Conservation (phyloP, 2,888 invertebrate genomes). For the Eremobia ochroleuca region DNA sequence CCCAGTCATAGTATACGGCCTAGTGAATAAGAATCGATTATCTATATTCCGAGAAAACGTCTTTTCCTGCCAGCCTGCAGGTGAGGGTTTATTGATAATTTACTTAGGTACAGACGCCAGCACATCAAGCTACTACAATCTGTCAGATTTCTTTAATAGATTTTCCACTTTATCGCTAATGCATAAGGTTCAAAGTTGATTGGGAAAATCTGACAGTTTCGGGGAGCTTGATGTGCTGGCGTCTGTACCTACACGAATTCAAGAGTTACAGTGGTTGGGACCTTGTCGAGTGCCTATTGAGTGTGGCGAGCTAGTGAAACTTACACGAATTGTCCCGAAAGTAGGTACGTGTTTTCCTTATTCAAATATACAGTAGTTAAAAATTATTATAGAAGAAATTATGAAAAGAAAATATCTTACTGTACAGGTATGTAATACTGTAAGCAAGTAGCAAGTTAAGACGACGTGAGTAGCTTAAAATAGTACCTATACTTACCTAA, state of each 20-base stretch:
- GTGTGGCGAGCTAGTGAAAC: neutral
- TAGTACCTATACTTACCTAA: too few species aligned
- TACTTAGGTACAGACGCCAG: neutral
- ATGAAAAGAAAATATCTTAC: too few species aligned
- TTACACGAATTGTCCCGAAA: neutral
- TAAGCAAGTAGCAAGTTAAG: too few species aligned
- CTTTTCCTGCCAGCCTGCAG: conserved; percentile 11
- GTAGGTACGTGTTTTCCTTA: neutral
- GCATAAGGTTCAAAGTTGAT: too few species aligned
- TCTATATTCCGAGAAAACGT: neutral
- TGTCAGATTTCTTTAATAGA: too few species aligned
- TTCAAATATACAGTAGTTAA: neutral
- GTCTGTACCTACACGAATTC: neutral
- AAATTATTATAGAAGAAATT: too few species aligned
- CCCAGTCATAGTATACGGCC: conserved; percentile 2
- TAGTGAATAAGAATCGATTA: neutral
- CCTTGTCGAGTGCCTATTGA: neutral
- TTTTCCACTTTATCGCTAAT: too few species aligned
- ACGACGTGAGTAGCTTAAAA: too few species aligned
- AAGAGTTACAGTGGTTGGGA: neutral
- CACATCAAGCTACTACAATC: too few species aligned
- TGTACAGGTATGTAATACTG: too few species aligned
- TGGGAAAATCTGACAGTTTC: too few species aligned
- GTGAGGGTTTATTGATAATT: neutral
- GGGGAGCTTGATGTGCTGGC: too few species aligned